phyloP scores from a whole-genome alignment of 1,140 invertebrate species.

The fruit fly (Drosophila melanogaster) region DNA sequence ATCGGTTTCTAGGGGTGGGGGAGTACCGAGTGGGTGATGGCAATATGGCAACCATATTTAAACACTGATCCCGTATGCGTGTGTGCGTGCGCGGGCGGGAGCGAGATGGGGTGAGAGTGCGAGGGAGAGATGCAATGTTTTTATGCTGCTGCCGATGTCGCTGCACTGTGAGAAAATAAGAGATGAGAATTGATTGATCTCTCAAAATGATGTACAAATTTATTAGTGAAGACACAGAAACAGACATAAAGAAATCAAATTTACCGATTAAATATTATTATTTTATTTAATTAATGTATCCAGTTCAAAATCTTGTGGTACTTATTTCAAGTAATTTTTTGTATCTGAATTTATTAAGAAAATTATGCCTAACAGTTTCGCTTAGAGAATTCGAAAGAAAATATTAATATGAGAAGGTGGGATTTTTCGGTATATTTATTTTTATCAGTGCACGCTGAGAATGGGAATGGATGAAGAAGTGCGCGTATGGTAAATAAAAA shows the following conservation, averaged over 20 bases:
- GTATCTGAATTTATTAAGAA: no score
- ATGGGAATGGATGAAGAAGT: constrained; percentile 55
- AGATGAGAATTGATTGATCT: no score
- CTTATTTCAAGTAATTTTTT: no score
- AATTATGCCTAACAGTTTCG: no score
- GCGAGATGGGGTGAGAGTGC: constrained; percentile 26
- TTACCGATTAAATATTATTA: no score
- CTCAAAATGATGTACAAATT: no score
- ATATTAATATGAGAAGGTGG: no score
- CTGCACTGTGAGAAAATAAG: constrained; percentile 11
- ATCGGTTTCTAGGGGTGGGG: not conserved
- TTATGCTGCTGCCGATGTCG: constrained; percentile 46
- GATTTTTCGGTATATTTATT: not conserved
- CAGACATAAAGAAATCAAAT: no score
- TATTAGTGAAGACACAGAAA: no score
- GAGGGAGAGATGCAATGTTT: constrained; percentile 50
- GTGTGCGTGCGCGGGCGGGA: constrained; percentile 19
- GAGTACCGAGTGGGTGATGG: constrained; percentile 57
- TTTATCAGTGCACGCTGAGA: constrained; percentile 18
- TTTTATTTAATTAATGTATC: no score
- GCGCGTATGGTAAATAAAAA: constrained; percentile 61
- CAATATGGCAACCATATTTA: constrained; percentile 78
- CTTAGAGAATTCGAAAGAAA: no score
- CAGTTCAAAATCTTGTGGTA: no score
- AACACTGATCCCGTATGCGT: constrained; percentile 69